Evolutionary conservation across 2,797 vertebrate genomes (phyloP).

Genomic region (Setipinna tenuifilis): DNA sequence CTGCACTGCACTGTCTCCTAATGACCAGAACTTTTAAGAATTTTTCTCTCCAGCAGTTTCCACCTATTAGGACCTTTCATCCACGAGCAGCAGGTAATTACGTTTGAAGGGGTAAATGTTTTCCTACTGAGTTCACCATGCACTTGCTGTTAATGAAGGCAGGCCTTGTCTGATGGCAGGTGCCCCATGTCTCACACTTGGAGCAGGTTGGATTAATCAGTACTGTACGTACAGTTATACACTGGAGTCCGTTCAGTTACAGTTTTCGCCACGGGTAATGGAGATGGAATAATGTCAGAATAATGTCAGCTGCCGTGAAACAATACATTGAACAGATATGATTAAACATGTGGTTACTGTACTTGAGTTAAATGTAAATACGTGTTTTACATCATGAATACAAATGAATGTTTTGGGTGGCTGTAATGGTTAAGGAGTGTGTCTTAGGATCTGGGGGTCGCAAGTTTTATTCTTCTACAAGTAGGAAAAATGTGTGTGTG

Average conservation of each 20-base stretch:
- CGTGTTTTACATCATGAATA: too few species aligned
- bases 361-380: too few species aligned
- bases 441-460: too few species aligned
- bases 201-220: slow-evolving; percentile 49
- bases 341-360: too few species aligned
- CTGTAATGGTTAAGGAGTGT: too few species aligned
- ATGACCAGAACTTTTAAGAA: slow-evolving; percentile 57
- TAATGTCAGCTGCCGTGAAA: background rate
- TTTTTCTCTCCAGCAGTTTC: slow-evolving; percentile 58
- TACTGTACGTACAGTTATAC: slow-evolving; percentile 48
- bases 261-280: background rate
- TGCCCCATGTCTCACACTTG: slow-evolving; percentile 57
- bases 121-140: slow-evolving; percentile 73
- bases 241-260: slow-evolving; percentile 42
- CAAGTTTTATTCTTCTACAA: too few species aligned
- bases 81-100: slow-evolving; percentile 61
- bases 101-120: slow-evolving; percentile 67
- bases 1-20: slow-evolving; percentile 32
- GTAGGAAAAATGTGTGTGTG: too few species aligned
- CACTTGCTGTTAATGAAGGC: slow-evolving; percentile 58
- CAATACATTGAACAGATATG: background rate
- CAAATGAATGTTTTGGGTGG: too few species aligned
- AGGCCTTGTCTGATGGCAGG: slow-evolving; percentile 56
- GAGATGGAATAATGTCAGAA: background rate
- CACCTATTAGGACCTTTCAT: slow-evolving; percentile 63